Percentiles rank a stretch among this genome's conserved stretches.
Evolutionary conservation across 2,113 vertebrate genomes (phyloP).

Genomic region (Elgaria multicarinata): DNA sequence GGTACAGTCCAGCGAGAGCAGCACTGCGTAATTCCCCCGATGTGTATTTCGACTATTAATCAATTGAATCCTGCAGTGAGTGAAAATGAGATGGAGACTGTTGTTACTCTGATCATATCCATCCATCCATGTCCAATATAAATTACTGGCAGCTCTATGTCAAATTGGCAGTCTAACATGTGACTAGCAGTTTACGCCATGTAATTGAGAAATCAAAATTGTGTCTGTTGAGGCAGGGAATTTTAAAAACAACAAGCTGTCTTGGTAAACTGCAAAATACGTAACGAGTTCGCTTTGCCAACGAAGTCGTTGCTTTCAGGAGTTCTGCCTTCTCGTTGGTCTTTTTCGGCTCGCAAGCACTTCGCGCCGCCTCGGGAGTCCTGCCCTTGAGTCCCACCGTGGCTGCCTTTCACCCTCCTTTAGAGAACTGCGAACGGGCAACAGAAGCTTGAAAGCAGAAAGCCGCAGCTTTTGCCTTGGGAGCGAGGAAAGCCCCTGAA

Average conservation of each 20-base stretch:
- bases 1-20: neutral
- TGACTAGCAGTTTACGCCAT: neutral
- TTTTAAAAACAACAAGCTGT: neutral
- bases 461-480: neutral
- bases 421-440: neutral
- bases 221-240: neutral
- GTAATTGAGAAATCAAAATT: neutral
- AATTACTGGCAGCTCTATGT: neutral
- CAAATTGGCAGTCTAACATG: too few species aligned
- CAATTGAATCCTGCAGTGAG: neutral
- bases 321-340: too few species aligned
- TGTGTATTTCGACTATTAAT: neutral
- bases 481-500: conserved; percentile 22
- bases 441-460: conserved; percentile 40
- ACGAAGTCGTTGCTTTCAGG: neutral
- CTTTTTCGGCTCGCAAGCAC: neutral
- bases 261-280: neutral
- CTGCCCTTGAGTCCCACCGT: neutral
- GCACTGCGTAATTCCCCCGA: neutral
- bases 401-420: neutral
- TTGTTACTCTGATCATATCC: neutral
- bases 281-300: neutral
- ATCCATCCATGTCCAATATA: too few species aligned
- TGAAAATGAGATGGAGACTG: neutral
- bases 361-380: neutral